These are phyloP conservation scores for Uropsilus gracilis DNA, from an alignment of 2,113 vertebrate genomes.

Conservation along the genomic window DNA sequence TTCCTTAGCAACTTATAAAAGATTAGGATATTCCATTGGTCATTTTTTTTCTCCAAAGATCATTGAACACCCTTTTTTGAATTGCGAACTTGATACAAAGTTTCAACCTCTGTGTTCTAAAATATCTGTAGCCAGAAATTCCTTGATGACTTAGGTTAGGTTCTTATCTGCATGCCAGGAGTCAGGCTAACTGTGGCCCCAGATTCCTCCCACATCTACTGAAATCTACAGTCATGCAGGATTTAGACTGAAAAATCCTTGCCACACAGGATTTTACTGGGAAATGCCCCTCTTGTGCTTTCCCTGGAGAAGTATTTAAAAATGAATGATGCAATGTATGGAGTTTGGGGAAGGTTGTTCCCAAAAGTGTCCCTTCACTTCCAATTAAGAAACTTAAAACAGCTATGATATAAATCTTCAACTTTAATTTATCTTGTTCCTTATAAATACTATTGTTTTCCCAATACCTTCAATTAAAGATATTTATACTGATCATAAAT, in stretches of 20 bases:
- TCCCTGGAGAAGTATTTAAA: background rate
- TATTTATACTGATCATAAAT: background rate
- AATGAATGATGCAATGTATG: background rate
- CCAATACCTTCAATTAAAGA: background rate
- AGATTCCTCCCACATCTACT: background rate
- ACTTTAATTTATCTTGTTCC: background rate
- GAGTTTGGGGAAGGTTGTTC: background rate
- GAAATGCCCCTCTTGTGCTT: background rate
- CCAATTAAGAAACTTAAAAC: background rate
- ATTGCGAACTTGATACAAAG: background rate
- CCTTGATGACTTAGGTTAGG: background rate
- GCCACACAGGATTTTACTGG: background rate
- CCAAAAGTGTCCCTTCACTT: background rate
- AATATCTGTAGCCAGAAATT: background rate
- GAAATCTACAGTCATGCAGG: background rate
- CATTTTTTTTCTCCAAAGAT: background rate
- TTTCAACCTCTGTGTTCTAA: background rate
- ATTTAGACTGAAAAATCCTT: background rate
- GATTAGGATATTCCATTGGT: accelerated
- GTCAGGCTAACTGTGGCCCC: accelerated
- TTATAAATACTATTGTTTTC: background rate
- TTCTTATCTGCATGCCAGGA: background rate
- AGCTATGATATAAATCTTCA: background rate
- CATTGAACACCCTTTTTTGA: background rate
- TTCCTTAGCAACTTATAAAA: background rate